A percentile compares a stretch with the other conserved stretches of the same genome.
Evolutionary conservation across 2,797 vertebrate species (phyloP).

Genomic region (Acropternis orthonyx): DNA sequence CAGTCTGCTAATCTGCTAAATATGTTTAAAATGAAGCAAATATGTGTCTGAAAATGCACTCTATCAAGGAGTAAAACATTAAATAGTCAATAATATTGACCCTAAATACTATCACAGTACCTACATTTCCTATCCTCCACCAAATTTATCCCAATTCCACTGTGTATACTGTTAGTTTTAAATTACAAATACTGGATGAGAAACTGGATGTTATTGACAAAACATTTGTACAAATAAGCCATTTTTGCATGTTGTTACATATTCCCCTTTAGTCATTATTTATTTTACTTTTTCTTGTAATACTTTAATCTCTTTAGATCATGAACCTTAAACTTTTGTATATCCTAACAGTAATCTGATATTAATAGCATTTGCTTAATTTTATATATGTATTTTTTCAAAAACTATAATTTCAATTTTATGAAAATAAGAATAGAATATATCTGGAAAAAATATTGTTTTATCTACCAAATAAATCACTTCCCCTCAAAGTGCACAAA

Average conservation of each 20-base stretch:
- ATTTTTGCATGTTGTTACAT: not conserved
- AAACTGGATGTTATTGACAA: not conserved
- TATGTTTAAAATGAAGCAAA: not conserved
- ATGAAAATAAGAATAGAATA: not conserved
- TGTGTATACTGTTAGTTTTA: not conserved
- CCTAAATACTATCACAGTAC: not conserved
- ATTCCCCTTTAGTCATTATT: not conserved
- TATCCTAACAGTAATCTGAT: not conserved
- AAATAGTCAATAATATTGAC: not conserved
- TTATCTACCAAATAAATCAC: constrained; percentile 43
- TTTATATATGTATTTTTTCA: not conserved
- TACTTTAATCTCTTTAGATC: not conserved
- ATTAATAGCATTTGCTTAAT: not conserved
- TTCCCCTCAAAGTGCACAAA: not conserved
- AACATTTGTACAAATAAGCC: not conserved
- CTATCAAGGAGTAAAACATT: not conserved
- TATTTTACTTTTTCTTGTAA: not conserved
- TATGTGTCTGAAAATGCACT: not conserved
- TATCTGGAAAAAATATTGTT: not conserved
- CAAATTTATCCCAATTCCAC: not conserved
- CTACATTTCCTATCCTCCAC: not conserved
- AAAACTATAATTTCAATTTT: not conserved
- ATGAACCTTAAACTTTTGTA: not conserved
- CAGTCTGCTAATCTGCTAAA: not conserved
- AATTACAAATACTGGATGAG: not conserved